phyloP scores from a whole-genome alignment of 2,888 invertebrate species.

The Stenoptilia bipunctidactyla region DNA sequence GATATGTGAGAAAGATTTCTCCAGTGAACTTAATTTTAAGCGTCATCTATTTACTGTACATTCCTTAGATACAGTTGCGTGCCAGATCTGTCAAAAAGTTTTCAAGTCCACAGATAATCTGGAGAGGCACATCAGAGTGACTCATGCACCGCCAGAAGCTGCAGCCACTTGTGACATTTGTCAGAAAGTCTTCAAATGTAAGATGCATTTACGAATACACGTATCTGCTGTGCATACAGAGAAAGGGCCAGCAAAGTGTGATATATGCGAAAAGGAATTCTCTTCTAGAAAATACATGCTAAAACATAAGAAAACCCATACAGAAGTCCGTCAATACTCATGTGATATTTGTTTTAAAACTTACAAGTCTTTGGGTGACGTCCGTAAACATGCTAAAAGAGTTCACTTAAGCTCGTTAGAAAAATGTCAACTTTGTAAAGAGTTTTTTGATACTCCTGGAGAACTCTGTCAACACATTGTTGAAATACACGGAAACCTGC shows the following conservation, averaged over 20 bases:
- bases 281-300: conserved; percentile 24
- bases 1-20: conserved; percentile 21
- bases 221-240: conserved; percentile 23
- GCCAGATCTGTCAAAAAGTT: conserved; percentile 25
- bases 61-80: conserved; percentile 19
- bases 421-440: too few relatives aligned
- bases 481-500: too few relatives aligned
- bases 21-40: conserved; percentile 20
- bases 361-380: conserved; percentile 23
- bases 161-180: conserved; percentile 24
- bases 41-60: conserved; percentile 25
- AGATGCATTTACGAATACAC: conserved; percentile 27
- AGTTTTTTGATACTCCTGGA: too few relatives aligned
- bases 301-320: conserved; percentile 28
- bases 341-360: conserved; percentile 24
- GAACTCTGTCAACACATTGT: too few relatives aligned
- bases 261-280: conserved; percentile 26
- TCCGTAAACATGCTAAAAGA: conserved; percentile 24
- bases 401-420: conserved; percentile 18
- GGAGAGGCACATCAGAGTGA: conserved; percentile 26
- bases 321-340: conserved; percentile 13
- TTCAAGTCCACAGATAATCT: conserved; percentile 24
- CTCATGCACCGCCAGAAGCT: conserved; percentile 29
- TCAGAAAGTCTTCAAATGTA: conserved; percentile 27
- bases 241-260: conserved; percentile 22